Evolutionary conservation across 2,888 invertebrate genomes (phyloP), one percentile per base, ranked within the genome.

Genomic region (Hartigia nigra): DNA sequence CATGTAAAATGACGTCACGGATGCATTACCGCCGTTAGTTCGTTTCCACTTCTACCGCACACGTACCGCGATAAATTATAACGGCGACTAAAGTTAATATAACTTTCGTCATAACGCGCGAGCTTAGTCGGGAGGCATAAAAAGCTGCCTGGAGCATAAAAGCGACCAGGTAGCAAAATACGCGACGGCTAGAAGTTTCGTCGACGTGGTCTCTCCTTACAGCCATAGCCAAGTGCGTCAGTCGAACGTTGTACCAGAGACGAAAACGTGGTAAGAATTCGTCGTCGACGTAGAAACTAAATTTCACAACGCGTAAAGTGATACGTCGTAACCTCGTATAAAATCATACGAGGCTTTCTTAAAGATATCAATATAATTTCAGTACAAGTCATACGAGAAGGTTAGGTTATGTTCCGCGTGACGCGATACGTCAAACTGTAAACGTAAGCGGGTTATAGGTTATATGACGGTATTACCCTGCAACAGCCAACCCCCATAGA

Each of bases 21-120:
- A 55, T 55, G 55, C 55, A 55, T 55, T 55, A 55, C 55, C 23
- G 55, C 23, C 39, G 39, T 23, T 5, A 2, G 39, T 23, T 4
- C 55, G 55, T 55, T 55, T 55, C 55, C 55, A 55, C 55, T 55
- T 2, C 23, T 14, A 31, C 72, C 31, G 72, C 31, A 31, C 72
- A 32, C 72, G 72, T 32, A 0, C 31, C 72, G 72, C 72, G 72
- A 72, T 72, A 72, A 72, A 72, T 72, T 72, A 72, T 32, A 32
- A 12, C 72, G 72, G 12, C 32, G 72, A 72, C 72, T 32, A 32
- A 81, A 82, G 81, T 82, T 83, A 84, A 84, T 84, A 84, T 82
- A 84, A 84, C 83, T 84, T 84, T 83, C 77, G 81, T 81, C 84
- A 80, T 84, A 83, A 84, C 81, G 76, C 74, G 75, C 69, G 72